Percentiles rank a stretch among this genome's conserved stretches.
phyloP scores from a whole-genome alignment of 2,888 invertebrate genomes.

The Cosmorhoe ocellata region DNA sequence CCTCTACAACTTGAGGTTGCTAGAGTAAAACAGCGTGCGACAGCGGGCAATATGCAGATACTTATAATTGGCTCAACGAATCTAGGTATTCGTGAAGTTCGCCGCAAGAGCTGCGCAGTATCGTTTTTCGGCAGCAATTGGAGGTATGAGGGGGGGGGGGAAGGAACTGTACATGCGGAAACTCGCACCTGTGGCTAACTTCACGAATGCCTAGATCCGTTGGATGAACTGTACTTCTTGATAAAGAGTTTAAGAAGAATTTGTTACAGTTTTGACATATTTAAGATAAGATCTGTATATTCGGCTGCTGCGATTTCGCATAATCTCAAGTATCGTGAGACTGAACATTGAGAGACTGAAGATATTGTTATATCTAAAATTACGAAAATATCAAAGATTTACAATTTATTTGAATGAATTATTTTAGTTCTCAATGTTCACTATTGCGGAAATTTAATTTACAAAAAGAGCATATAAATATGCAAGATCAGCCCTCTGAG shows the following conservation, averaged over 20 bases:
- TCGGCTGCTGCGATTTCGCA: neutral
- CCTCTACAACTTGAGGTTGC: neutral
- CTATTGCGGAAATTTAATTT: constrained; percentile 8
- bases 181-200: too few relatives aligned
- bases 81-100: too few relatives aligned
- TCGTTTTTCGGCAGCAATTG: too few relatives aligned
- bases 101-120: too few relatives aligned
- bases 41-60: neutral
- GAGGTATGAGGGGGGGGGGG: too few relatives aligned
- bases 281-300: neutral
- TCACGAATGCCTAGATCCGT: too few relatives aligned
- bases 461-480: neutral
- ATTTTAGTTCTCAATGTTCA: constrained; percentile 2
- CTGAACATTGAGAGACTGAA: neutral
- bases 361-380: neutral
- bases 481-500: too few relatives aligned
- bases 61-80: too few relatives aligned
- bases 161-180: too few relatives aligned
- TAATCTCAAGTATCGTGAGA: neutral
- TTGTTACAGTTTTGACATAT: too few relatives aligned
- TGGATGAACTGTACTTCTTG: too few relatives aligned
- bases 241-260: too few relatives aligned
- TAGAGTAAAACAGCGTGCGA: neutral
- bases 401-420: neutral
- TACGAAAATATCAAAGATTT: neutral